phyloP scores from a whole-genome alignment of 1,140 invertebrate genomes.

The Drosophila melanogaster region DNA sequence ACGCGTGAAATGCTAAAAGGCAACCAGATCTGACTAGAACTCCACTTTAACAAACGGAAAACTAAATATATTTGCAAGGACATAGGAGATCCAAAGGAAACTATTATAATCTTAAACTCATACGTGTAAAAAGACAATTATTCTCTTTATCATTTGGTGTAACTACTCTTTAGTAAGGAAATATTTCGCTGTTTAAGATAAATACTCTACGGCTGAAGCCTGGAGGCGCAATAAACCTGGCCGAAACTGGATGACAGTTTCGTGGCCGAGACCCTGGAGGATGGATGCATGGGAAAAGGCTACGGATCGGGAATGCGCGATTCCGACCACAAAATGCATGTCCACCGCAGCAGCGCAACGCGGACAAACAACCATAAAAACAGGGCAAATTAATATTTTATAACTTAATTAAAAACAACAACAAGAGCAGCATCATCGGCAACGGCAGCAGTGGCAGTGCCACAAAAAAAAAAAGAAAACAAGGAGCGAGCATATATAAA shows the following conservation, averaged over 20 bases:
- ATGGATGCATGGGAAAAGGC: slow-evolving; percentile 7
- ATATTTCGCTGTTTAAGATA: neutral
- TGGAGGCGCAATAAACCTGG: slow-evolving; percentile 30
- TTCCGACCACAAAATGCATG: slow-evolving; percentile 69
- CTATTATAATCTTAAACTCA: neutral
- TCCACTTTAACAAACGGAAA: neutral
- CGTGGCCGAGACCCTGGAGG: slow-evolving; percentile 4
- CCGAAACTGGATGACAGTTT: slow-evolving; percentile 17
- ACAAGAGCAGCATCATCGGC: slow-evolving; percentile 2
- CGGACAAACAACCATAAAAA: slow-evolving; percentile 44
- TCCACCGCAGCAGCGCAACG: slow-evolving; percentile 57
- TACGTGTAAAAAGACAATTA: neutral
- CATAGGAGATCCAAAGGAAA: neutral
- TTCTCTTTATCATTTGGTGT: neutral
- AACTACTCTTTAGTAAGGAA: neutral
- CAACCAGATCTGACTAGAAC: slow-evolving; percentile 17
- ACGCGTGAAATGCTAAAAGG: slow-evolving; percentile 62
- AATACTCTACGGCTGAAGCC: neutral
- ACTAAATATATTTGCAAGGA: neutral
- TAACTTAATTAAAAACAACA: slow-evolving; percentile 77
- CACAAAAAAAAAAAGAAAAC: slow-evolving; percentile 37
- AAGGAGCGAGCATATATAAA: slow-evolving; percentile 41
- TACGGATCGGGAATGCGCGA: slow-evolving; percentile 30
- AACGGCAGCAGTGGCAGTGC: no score
- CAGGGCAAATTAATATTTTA: slow-evolving; percentile 74